A percentile compares a stretch with the other conserved stretches of the same genome.
Conservation (phyloP, 64 coral and sea anemone species). For the Porites lutea region DNA sequence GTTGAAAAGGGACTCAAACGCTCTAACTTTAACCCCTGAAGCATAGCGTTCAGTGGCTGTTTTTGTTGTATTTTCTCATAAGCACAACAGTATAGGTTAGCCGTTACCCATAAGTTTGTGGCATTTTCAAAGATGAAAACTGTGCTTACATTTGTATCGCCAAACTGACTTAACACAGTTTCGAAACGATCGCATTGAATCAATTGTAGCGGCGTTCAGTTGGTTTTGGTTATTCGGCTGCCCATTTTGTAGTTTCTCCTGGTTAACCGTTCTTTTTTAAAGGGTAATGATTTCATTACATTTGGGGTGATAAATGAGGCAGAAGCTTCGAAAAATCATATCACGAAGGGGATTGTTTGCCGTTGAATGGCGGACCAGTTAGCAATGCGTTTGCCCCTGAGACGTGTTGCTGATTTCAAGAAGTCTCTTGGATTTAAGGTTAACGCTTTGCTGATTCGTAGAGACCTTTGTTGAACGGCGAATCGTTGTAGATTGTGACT, state of each 20-base stretch:
- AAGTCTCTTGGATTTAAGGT: no score
- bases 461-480: neutral
- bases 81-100: neutral
- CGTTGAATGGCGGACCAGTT: neutral
- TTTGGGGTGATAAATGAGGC: neutral
- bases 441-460: neutral
- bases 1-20: neutral
- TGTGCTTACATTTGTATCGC: neutral
- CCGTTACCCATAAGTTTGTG: neutral
- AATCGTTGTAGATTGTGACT: neutral
- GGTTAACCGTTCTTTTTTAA: neutral
- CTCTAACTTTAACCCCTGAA: neutral
- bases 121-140: neutral
- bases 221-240: neutral
- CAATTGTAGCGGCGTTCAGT: neutral
- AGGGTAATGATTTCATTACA: neutral
- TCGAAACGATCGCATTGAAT: constrained; percentile 11
- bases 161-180: neutral
- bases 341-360: neutral
- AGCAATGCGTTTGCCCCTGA: constrained; percentile 9
- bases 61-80: neutral
- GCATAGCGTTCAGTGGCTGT: neutral
- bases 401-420: neutral
- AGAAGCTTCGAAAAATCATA: neutral
- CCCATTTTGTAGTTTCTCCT: neutral